A percentile compares a stretch with the other conserved stretches of the same genome.
These are phyloP conservation scores for Pseudomyrmex gracilis DNA, from an alignment of 1,140 invertebrate genomes.

Conservation along the genomic window DNA sequence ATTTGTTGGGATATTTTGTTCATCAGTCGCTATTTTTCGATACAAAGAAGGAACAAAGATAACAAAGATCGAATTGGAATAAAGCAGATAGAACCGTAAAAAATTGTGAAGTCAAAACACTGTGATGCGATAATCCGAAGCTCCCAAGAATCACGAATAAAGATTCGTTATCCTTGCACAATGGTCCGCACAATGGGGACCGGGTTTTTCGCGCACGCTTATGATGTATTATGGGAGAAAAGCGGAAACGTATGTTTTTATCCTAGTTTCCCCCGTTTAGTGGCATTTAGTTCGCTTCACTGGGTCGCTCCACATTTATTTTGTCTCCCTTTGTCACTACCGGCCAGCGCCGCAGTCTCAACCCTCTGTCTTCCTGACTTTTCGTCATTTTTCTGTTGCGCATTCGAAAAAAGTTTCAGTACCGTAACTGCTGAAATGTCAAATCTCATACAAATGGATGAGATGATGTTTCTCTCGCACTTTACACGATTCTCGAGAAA, in stretches of 20 bases:
- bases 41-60: neutral
- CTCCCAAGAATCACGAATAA: slow-evolving; percentile 68
- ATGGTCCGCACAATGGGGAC: slow-evolving; percentile 76
- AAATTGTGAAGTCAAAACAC: slow-evolving; percentile 76
- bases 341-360: neutral
- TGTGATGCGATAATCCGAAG: slow-evolving; percentile 54
- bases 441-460: neutral
- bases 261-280: slow-evolving; percentile 82
- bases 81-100: slow-evolving; percentile 45
- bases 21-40: no score
- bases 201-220: slow-evolving; percentile 78
- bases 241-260: slow-evolving; percentile 84
- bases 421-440: slow-evolving; percentile 13
- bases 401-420: slow-evolving; percentile 15
- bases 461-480: neutral
- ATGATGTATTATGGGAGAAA: slow-evolving; percentile 83
- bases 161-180: slow-evolving; percentile 80
- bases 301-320: slow-evolving; percentile 78
- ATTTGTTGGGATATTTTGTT: neutral
- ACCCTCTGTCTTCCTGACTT: slow-evolving; percentile 55
- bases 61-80: neutral
- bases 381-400: slow-evolving; percentile 57
- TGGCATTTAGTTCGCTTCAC: slow-evolving; percentile 81
- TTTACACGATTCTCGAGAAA: no score
- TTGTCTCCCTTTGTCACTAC: slow-evolving; percentile 45